phyloP scores from a whole-genome alignment of 1,140 invertebrate species.

The Tetranychus urticae region DNA sequence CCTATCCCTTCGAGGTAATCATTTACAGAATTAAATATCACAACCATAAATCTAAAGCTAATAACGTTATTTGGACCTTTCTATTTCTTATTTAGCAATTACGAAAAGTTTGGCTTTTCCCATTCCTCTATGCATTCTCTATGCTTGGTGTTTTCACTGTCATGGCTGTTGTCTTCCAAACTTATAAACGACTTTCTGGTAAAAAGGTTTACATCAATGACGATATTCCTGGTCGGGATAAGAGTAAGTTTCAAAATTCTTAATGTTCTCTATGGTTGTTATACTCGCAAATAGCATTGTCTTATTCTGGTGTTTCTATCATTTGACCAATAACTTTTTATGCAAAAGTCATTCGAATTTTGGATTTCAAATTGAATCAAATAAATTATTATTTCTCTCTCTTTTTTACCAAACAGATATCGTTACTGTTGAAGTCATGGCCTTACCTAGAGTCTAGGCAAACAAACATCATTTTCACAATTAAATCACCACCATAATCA shows the following conservation, averaged over 20 bases:
- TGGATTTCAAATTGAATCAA: no score
- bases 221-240: not conserved
- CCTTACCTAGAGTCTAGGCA: no score
- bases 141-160: constrained; percentile 14
- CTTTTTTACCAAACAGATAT: no score
- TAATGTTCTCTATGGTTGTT: no score
- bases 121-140: constrained; percentile 15
- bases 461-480: no score
- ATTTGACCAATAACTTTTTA: no score
- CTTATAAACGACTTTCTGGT: constrained; percentile 9
- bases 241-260: not conserved
- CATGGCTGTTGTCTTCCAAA: constrained; percentile 10
- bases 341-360: no score
- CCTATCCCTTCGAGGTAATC: constrained; percentile 14
- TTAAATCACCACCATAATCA: no score
- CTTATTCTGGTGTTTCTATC: no score
- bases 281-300: no score
- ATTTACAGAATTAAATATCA: not conserved
- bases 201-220: not conserved
- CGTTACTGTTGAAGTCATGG: no score
- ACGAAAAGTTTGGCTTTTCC: constrained; percentile 13
- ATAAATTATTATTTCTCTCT: no score
- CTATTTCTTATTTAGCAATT: constrained; percentile 9
- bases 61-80: not conserved
- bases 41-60: not conserved